Evolutionary conservation across 2,797 vertebrate species (phyloP).

Genomic region (Pteronotus mesoamericanus): DNA sequence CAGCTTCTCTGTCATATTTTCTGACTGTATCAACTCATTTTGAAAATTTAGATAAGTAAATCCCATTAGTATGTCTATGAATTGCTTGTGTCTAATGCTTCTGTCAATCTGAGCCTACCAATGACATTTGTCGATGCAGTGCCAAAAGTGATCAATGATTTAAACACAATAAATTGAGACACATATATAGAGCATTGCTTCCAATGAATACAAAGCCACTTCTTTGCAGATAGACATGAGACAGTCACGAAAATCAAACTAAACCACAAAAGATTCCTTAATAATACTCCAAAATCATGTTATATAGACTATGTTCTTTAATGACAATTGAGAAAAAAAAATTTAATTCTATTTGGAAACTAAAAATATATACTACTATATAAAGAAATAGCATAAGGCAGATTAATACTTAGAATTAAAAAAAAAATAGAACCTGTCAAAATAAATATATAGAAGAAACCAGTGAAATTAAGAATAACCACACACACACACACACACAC

Average conservation of each 20-base stretch:
- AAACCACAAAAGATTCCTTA: background rate
- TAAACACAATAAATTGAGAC: background rate
- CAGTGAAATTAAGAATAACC: background rate
- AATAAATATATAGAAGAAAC: background rate
- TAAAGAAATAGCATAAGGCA: background rate
- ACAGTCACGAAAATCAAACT: background rate
- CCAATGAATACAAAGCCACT: background rate
- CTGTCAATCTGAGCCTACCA: background rate
- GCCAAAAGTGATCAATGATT: background rate
- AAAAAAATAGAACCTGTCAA: background rate
- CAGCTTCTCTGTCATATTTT: background rate
- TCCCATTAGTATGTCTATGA: background rate
- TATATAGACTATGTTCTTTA: background rate
- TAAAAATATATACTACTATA: background rate
- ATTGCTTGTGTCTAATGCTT: background rate
- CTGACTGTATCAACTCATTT: background rate
- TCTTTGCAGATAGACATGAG: background rate
- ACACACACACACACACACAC: background rate
- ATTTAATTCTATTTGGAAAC: background rate
- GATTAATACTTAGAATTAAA: background rate
- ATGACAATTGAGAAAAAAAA: background rate
- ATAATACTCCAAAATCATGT: background rate
- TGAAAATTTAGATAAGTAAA: background rate
- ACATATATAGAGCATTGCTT: background rate
- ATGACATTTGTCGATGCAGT: background rate